Percentiles rank a stretch among this genome's conserved stretches.
Conservation (phyloP, 2,113 vertebrate genomes). For the Prolemur simus region DNA sequence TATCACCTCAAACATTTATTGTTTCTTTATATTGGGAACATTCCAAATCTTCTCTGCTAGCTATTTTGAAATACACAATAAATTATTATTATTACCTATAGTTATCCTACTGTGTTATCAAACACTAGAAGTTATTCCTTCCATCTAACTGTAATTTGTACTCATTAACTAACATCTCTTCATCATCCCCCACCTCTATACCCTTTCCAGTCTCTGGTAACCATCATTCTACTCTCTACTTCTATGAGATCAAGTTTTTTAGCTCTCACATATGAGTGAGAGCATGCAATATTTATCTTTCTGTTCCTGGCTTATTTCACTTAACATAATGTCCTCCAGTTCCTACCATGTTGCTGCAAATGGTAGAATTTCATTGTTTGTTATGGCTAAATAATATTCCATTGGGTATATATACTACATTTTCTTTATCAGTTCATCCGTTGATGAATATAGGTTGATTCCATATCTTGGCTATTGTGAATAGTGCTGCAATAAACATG, state of each 20-base stretch:
- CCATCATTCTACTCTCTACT: background rate
- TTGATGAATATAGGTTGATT: background rate
- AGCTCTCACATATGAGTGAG: background rate
- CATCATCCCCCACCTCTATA: background rate
- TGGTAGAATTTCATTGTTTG: background rate
- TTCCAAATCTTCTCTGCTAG: background rate
- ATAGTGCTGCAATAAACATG: background rate
- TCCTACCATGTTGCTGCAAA: background rate
- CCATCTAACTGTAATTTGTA: background rate
- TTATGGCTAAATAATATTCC: background rate
- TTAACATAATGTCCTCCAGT: background rate
- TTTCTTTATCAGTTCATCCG: background rate
- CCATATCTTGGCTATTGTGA: background rate
- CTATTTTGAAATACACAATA: background rate
- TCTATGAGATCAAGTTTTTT: background rate
- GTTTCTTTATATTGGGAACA: background rate
- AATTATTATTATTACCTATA: background rate
- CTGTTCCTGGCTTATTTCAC: background rate
- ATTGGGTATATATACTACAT: background rate
- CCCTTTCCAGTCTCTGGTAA: background rate
- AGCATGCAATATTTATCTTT: background rate
- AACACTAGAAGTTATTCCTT: background rate
- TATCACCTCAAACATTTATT: background rate
- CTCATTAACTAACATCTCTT: background rate
- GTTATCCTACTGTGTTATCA: background rate